Percentiles rank a stretch among this genome's conserved stretches.
Evolutionary conservation across 2,113 vertebrate genomes (phyloP).

Genomic region (Poeciliopsis prolifica): DNA sequence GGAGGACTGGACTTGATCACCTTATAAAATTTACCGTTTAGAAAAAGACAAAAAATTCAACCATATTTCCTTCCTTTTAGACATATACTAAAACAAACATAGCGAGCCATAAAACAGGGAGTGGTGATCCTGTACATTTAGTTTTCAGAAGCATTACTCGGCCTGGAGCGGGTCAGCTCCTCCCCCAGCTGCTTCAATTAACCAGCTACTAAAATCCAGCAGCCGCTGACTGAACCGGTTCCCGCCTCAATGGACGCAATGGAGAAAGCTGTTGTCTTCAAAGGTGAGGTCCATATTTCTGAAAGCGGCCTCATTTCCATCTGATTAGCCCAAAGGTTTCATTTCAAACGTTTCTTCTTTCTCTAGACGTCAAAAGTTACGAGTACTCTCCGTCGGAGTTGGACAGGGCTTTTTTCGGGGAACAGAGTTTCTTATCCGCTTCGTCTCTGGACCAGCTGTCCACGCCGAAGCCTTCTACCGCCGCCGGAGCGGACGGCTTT

Average conservation of each 20-base stretch:
- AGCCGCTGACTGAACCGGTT: not conserved
- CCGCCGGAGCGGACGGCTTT: constrained; percentile 41
- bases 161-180: not conserved
- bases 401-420: constrained; percentile 67
- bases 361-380: constrained; percentile 62
- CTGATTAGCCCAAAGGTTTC: not conserved
- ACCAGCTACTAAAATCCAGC: constrained; percentile 42
- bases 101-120: not conserved
- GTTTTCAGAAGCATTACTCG: not conserved
- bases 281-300: constrained; percentile 36
- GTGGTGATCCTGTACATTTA: not conserved
- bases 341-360: not conserved
- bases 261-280: constrained; percentile 38
- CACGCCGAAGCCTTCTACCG: constrained; percentile 28
- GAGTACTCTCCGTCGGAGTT: constrained; percentile 70
- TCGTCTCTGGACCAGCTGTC: constrained; percentile 62
- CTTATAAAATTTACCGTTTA: too few species aligned
- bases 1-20: too few species aligned
- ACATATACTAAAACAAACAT: too few species aligned
- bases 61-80: not conserved
- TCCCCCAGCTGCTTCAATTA: constrained; percentile 64
- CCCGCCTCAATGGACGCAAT: constrained; percentile 23
- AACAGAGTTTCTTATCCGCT: constrained; percentile 65
- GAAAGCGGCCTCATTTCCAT: rapidly evolving
- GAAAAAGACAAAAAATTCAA: not conserved